Evolutionary conservation across 2,797 vertebrate genomes (phyloP).

Genomic region (Sebastes oblongus): DNA sequence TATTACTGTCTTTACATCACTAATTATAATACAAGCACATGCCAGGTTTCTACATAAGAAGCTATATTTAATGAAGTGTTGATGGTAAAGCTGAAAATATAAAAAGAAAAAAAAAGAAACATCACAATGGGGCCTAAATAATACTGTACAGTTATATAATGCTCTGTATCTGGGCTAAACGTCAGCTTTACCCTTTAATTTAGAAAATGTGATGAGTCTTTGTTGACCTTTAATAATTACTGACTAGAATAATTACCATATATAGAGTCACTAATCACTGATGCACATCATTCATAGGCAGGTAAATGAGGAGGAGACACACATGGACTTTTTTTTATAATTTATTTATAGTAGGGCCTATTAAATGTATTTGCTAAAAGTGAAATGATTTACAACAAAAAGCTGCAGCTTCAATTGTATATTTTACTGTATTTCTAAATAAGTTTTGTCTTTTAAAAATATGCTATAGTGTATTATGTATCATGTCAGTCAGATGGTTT

Average conservation of each 20-base stretch:
- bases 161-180: background rate
- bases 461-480: too few relatives aligned
- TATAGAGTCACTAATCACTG: background rate
- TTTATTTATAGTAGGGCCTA: background rate
- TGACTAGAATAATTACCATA: background rate
- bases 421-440: background rate
- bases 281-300: background rate
- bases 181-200: background rate
- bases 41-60: background rate
- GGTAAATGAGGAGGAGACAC: background rate
- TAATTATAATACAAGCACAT: background rate
- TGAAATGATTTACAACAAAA: background rate
- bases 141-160: background rate
- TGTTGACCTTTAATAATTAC: background rate
- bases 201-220: background rate
- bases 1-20: background rate
- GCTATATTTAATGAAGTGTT: background rate
- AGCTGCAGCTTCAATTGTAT: background rate
- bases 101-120: background rate
- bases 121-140: background rate
- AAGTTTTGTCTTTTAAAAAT: background rate
- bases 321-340: background rate
- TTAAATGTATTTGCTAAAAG: background rate
- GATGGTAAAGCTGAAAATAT: too few relatives aligned
- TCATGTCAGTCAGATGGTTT: too few relatives aligned